These are phyloP conservation scores for Araneus ventricosus DNA, from an alignment of 1,140 invertebrate genomes.

Conservation along the genomic window DNA sequence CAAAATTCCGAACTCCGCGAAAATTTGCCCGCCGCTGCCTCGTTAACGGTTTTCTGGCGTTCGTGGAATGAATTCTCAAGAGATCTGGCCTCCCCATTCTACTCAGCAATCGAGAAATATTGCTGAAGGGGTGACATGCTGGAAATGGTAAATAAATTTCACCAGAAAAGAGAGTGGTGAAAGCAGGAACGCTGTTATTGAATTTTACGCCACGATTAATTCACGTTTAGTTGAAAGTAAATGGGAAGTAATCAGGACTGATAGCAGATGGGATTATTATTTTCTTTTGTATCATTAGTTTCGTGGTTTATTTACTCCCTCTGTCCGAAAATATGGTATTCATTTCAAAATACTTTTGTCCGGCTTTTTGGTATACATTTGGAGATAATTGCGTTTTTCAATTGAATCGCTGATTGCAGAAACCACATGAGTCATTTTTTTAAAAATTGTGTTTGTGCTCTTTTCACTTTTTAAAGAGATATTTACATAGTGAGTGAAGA, in stretches of 20 bases:
- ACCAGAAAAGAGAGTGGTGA: not conserved
- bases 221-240: not conserved
- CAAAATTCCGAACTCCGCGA: conserved; percentile 73
- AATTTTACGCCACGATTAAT: not conserved
- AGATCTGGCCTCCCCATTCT: not conserved
- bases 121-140: not conserved
- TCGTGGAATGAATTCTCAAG: conserved; percentile 51
- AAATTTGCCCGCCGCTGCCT: conserved; percentile 14
- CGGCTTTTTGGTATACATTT: too few species aligned
- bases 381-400: too few species aligned
- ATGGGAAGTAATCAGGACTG: not conserved
- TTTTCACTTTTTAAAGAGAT: too few species aligned
- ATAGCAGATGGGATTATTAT: not conserved
- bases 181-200: not conserved
- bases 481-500: too few species aligned
- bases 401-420: too few species aligned
- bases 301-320: not conserved
- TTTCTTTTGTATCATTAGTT: not conserved
- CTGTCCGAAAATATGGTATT: too few species aligned
- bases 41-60: conserved; percentile 46
- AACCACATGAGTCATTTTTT: too few species aligned
- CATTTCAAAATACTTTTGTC: too few species aligned
- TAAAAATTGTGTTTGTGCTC: too few species aligned
- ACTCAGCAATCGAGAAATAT: not conserved
- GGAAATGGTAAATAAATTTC: conserved; percentile 26